Conservation (phyloP, 2,113 vertebrate genomes). For the Pterophyllum scalare region DNA sequence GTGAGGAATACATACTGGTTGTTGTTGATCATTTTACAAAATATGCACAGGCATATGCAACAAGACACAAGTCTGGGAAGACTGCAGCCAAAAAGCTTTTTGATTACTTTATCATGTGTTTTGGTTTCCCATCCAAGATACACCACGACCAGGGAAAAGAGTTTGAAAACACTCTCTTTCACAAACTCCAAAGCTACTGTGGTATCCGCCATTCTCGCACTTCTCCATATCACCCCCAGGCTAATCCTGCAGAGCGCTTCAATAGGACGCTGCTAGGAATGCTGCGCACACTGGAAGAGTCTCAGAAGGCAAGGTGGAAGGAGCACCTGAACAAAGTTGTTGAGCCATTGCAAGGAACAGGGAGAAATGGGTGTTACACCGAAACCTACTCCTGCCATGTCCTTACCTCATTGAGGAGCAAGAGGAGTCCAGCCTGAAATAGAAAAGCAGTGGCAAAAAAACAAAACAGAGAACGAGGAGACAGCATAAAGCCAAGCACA, state of each 20-base stretch:
- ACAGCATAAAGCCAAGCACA: too few species aligned
- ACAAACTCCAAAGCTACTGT: slow-evolving; percentile 24
- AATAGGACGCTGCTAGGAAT: slow-evolving; percentile 13
- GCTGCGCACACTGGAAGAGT: not conserved
- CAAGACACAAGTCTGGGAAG: not conserved
- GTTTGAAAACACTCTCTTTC: slow-evolving; percentile 28
- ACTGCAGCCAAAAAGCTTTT: not conserved
- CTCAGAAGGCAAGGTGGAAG: slow-evolving; percentile 43
- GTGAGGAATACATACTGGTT: too few species aligned
- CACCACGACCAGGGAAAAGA: slow-evolving; percentile 40
- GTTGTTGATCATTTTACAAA: not conserved
- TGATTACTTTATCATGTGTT: slow-evolving; percentile 37
- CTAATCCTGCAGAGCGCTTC: slow-evolving; percentile 16
- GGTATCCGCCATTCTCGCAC: not conserved
- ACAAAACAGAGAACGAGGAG: too few species aligned
- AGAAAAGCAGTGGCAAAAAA: too few species aligned
- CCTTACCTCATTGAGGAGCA: not conserved
- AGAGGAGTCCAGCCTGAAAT: too few species aligned
- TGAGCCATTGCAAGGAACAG: not conserved
- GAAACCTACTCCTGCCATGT: not conserved
- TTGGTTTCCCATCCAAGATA: slow-evolving; percentile 29
- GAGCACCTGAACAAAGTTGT: slow-evolving; percentile 42
- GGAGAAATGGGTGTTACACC: not conserved
- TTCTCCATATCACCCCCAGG: slow-evolving; percentile 17
- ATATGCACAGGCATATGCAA: not conserved